A percentile compares a stretch with the other conserved stretches of the same genome.
Evolutionary conservation across 2,797 vertebrate species (phyloP).

Genomic region (Prionace glauca): DNA sequence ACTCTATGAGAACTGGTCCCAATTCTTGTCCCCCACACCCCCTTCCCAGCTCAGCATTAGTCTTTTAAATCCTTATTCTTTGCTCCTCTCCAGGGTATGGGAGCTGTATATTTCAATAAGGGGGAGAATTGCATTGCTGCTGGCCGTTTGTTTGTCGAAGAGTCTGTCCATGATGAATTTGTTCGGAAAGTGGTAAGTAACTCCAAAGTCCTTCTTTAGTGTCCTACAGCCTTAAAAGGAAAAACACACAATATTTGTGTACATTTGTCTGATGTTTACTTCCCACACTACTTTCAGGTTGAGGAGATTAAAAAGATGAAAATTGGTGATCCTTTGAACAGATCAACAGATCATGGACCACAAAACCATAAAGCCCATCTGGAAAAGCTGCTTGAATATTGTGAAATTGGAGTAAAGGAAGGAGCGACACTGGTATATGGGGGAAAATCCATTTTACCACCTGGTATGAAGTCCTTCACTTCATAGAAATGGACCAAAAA

Average conservation of each 20-base stretch:
- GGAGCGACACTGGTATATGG: slow-evolving; percentile 84
- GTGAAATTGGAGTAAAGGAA: slow-evolving; percentile 80
- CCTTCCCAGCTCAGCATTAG: background rate
- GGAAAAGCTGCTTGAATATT: slow-evolving; percentile 90
- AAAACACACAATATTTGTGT: background rate
- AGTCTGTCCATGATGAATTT: slow-evolving; percentile 87
- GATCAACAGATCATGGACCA: slow-evolving; percentile 89
- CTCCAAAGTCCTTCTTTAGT: background rate
- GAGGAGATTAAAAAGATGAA: slow-evolving; percentile 95
- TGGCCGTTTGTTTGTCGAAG: slow-evolving; percentile 89
- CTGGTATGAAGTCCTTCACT: slow-evolving; percentile 60
- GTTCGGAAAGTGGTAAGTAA: slow-evolving; percentile 79
- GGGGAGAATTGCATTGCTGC: slow-evolving; percentile 97
- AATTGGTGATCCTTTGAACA: slow-evolving; percentile 88
- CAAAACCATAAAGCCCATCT: slow-evolving; percentile 93
- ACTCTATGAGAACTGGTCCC: background rate
- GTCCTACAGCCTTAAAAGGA: background rate
- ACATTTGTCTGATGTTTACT: slow-evolving; percentile 5
- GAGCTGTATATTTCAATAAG: slow-evolving; percentile 94
- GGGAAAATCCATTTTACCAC: slow-evolving; percentile 71
- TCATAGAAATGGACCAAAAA: background rate
- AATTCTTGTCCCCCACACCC: background rate
- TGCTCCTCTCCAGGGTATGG: slow-evolving; percentile 75
- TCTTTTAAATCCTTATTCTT: background rate
- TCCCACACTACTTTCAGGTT: slow-evolving; percentile 59